These are phyloP conservation scores for Cataglyphis livida DNA, from an alignment of 2,888 invertebrate genomes.

Conservation along the genomic window DNA sequence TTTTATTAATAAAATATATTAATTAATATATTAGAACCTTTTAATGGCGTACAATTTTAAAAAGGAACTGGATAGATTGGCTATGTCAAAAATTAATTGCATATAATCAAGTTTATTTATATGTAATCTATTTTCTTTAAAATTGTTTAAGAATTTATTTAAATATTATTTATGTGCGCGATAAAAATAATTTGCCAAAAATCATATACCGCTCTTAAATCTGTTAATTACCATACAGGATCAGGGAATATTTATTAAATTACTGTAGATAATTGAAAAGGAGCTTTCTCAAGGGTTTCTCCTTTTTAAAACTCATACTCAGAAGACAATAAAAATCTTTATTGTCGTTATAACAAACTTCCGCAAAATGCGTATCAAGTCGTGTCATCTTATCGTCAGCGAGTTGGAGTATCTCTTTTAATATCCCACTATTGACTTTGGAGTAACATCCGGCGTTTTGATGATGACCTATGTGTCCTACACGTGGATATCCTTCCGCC, in stretches of 20 bases:
- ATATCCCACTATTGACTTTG: conserved; percentile 26
- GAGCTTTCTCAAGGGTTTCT: too few relatives aligned
- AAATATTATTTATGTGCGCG: too few relatives aligned
- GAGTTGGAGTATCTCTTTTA: not conserved
- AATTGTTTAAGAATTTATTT: not conserved
- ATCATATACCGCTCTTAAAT: not conserved
- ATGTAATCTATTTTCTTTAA: not conserved
- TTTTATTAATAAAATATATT: too few relatives aligned
- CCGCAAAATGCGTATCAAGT: not conserved
- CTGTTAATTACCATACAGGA: too few relatives aligned
- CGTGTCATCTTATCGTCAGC: not conserved
- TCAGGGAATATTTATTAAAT: too few relatives aligned
- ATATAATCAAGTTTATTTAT: not conserved
- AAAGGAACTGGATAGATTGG: too few relatives aligned
- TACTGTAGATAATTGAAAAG: not conserved
- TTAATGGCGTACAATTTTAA: too few relatives aligned
- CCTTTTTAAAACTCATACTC: not conserved
- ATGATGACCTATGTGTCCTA: conserved; percentile 38
- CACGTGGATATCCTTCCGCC: conserved; percentile 34
- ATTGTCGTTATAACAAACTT: not conserved
- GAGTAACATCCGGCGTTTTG: conserved; percentile 37
- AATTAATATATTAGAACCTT: too few relatives aligned
- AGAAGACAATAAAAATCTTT: not conserved
- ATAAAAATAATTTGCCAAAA: not conserved
- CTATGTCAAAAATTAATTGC: too few relatives aligned